phyloP scores from a whole-genome alignment of 2,797 vertebrate genomes.

The Columba guinea region DNA sequence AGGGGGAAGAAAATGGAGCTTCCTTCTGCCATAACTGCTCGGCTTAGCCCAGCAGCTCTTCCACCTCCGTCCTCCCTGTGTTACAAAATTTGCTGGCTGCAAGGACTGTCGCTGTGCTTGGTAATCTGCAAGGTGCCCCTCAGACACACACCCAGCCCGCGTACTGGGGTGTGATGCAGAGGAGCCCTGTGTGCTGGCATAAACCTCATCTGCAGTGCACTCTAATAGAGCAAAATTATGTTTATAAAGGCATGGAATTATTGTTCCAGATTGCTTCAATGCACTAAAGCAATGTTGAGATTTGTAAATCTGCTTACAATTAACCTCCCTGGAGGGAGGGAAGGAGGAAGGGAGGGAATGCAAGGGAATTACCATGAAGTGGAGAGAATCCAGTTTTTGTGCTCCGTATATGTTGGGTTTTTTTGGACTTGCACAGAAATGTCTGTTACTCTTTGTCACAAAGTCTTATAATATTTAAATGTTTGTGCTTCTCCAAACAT shows the following conservation, averaged over 20 bases:
- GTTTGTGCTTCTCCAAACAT: background rate
- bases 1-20: background rate
- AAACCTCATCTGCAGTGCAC: background rate
- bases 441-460: conserved; percentile 10
- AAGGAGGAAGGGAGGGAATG: background rate
- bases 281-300: conserved; percentile 12
- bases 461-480: background rate
- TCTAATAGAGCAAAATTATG: background rate
- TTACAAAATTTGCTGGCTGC: background rate
- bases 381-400: conserved; percentile 31
- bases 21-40: background rate
- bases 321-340: conserved; percentile 16
- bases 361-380: conserved; percentile 3
- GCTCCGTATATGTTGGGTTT: background rate
- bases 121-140: background rate
- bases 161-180: background rate
- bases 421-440: background rate
- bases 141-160: background rate
- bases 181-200: background rate
- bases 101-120: background rate
- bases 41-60: background rate
- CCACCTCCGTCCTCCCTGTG: background rate
- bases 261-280: conserved; percentile 20
- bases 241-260: background rate
- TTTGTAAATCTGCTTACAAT: conserved; percentile 58